A percentile compares a stretch with the other conserved stretches of the same genome.
phyloP scores from a whole-genome alignment of 2,888 invertebrate species.

The Podotricha telesiphe region DNA sequence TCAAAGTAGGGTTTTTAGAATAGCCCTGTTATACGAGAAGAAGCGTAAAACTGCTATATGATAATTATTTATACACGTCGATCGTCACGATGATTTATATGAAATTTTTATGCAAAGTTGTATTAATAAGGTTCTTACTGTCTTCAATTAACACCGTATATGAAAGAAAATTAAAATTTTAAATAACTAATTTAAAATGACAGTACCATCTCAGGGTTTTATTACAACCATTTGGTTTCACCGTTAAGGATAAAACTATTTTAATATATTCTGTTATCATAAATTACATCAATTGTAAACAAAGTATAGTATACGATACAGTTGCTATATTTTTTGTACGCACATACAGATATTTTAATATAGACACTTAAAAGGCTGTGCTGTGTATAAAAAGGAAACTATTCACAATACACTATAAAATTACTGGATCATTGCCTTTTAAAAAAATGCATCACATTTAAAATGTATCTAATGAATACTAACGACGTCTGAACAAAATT shows the following conservation, averaged over 20 bases:
- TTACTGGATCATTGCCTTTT: not conserved
- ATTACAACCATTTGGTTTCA: not conserved
- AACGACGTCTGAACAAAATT: not conserved
- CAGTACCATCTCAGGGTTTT: not conserved
- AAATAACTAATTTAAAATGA: not conserved
- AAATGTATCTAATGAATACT: conserved; percentile 6
- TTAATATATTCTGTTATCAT: not conserved
- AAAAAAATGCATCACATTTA: not conserved
- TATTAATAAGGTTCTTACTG: not conserved
- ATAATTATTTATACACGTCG: too few relatives aligned
- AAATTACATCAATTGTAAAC: not conserved
- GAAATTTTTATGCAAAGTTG: not conserved
- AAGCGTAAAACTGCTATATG: too few relatives aligned
- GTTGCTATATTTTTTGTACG: not conserved
- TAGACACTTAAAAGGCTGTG: not conserved
- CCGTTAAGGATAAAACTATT: not conserved
- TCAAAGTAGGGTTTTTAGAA: too few relatives aligned
- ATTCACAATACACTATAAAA: not conserved
- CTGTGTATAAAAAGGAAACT: not conserved
- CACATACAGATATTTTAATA: not conserved
- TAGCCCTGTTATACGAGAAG: too few relatives aligned
- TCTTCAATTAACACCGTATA: not conserved
- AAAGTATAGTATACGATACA: not conserved
- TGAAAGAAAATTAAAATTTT: not conserved
- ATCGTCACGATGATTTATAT: not conserved